phyloP scores from a whole-genome alignment of 2,113 vertebrate genomes.

The Lontra canadensis region DNA sequence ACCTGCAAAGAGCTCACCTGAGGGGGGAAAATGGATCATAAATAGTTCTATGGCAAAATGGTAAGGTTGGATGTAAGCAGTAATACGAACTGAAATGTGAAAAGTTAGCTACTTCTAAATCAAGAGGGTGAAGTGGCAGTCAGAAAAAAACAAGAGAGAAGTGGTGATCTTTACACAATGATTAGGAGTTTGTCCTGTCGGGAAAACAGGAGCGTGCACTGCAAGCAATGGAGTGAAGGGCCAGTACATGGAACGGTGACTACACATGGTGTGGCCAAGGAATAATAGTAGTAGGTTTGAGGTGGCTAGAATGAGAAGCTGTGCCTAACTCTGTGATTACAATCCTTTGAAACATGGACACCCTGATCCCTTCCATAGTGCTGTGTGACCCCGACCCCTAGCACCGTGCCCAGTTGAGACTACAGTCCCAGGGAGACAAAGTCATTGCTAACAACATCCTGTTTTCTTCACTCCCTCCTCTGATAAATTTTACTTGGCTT shows the following conservation, averaged over 20 bases:
- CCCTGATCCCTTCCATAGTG: neutral
- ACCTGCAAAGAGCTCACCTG: neutral
- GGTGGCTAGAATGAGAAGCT: neutral
- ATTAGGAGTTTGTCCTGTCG: neutral
- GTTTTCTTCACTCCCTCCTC: neutral
- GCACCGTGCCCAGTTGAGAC: neutral
- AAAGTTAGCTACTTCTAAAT: neutral
- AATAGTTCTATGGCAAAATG: neutral
- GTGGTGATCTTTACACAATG: neutral
- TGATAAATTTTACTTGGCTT: neutral
- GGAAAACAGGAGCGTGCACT: neutral
- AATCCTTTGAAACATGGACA: neutral
- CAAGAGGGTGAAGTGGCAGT: neutral
- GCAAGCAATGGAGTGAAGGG: neutral
- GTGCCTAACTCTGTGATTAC: neutral
- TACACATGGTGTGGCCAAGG: accelerated
- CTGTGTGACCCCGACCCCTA: neutral
- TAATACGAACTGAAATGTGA: neutral
- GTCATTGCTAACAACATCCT: neutral
- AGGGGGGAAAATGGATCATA: neutral
- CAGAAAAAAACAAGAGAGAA: neutral
- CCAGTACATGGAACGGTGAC: accelerated
- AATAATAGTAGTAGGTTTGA: neutral
- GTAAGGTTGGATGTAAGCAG: neutral
- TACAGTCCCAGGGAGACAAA: neutral